Evolutionary conservation across 2,888 invertebrate genomes (phyloP), one percentile per base, ranked within the genome.

Genomic region (Abrostola tripartita): DNA sequence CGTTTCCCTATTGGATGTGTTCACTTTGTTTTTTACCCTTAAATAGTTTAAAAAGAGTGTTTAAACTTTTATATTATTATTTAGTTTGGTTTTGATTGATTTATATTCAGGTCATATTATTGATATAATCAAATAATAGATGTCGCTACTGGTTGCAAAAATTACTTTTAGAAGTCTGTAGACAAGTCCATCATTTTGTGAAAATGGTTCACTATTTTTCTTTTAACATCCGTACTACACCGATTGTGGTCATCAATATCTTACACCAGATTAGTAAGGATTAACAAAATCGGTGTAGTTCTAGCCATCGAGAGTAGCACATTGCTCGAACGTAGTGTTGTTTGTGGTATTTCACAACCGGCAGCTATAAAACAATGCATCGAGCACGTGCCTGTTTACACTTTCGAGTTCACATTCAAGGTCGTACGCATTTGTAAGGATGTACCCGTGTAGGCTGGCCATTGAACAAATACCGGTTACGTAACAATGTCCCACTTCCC

Each of bases 391-490:
- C 90, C 88, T 90, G 91, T 90, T 92, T 92, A 93, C 93, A 93
- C 92, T 93, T 92, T 91, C 90, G 92, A 93, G 94, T 93, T 93
- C 92, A 92, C 91, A 92, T 91, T 89, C 92, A 94, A 94, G 94
- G 94, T 92, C 93, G 91, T 91, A 92, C 93, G 94, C 92, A 93
- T 94, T 93, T 93, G 94, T 93, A 93, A 94, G 93, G 94, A 94
- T 94, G 93, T 93, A 88, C 90, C 90, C 85, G 91, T 90, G 91
- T 93, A 90, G 92, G 93, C 87, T 89, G 92, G 87, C 86, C 91
- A 88, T 87, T 86, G 89, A 91, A 92, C 91, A 92, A 93, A 93
- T 92, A 93, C 92, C 92, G 92, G 90, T 94, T 93, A 93, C 90
- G 84, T 92, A 92, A 93, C 89, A 88, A 84, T 90, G 93, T 89